Base-by-base conservation (phyloP, 2,113 vertebrate genomes). In the Centropus bengalensis region DNA sequence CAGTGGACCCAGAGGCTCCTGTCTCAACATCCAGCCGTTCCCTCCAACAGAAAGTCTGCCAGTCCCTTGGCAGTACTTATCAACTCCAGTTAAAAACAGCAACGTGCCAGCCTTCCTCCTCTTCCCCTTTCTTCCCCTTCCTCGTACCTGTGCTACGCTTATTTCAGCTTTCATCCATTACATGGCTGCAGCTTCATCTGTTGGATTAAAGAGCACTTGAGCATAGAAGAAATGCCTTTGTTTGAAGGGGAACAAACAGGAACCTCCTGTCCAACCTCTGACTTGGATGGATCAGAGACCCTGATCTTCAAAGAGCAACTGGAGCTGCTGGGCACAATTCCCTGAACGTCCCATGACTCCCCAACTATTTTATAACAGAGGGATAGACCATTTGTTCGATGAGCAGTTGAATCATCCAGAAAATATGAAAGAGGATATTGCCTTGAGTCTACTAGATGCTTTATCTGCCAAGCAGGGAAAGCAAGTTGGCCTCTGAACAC, bases 401-500 rank as follows among this genome's bases (percentile, higher is more conserved):
- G 67, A 91, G 79, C 51, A 87, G 32, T 82, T 80, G 84, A 93
- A 91, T 95, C 87, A 93, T 52, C 9, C 55, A 52, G 82, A 82
- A 94, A 86, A 63, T 52, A 91, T 64, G 85, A 81, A 90, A 96
- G 82, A 79, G 75, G 85, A 95, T 67, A 89, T 8, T 74, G 75
- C 85, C 78, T 91, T 85, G 63, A 93, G 89, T 69, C 75, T 92
- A 59, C 2, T 1, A 67, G 68, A 67, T 63, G 87, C 10, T 86
- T 62, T 54, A 79, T 91, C 78, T 93, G 89, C 89, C 89, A 89
- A 92, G 84, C 82, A 91, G 28, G 38, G 89, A 77, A 77, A 91
- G 63, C 76, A 81, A 93, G 75, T 56, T 63, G 78, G 82, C 71
- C 89, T 91, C 67, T 60, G 51, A 89, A 69, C 55, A 82, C 68